phyloP scores from a whole-genome alignment of 2,888 invertebrate genomes.

The Anthophora plumipes region DNA sequence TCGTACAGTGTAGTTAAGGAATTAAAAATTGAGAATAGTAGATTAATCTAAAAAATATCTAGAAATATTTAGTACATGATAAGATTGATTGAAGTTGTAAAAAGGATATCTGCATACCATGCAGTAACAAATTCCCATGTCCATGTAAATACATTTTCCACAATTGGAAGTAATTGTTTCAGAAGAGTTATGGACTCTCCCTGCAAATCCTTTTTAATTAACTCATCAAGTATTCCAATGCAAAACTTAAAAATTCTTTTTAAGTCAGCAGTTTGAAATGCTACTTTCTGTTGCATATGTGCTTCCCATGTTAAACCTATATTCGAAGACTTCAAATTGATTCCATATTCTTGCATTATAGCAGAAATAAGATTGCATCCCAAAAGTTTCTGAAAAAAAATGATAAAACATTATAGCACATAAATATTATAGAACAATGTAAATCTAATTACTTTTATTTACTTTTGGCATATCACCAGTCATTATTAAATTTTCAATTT shows the following conservation, averaged over 20 bases:
- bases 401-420: constrained; percentile 54
- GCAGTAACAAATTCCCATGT: constrained; percentile 88
- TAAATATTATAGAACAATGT: not conserved
- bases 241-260: constrained; percentile 92
- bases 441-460: constrained; percentile 24
- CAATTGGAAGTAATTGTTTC: constrained; percentile 90
- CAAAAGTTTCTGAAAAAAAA: constrained; percentile 89
- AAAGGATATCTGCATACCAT: constrained; percentile 84
- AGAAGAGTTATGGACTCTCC: constrained; percentile 87
- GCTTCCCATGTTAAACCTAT: constrained; percentile 95
- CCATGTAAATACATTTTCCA: constrained; percentile 93
- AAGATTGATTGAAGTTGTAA: constrained; percentile 47
- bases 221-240: constrained; percentile 87
- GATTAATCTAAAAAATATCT: not conserved
- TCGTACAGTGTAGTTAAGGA: constrained; percentile 84
- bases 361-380: constrained; percentile 94
- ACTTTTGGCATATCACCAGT: constrained; percentile 89
- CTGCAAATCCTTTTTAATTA: constrained; percentile 86
- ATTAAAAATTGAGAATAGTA: constrained; percentile 17
- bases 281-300: constrained; percentile 93
- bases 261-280: constrained; percentile 93
- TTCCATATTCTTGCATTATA: constrained; percentile 95
- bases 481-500: constrained; percentile 91
- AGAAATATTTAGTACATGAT: not conserved
- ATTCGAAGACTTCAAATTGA: constrained; percentile 93